These are phyloP conservation scores for Salminus brasiliensis DNA, from an alignment of 2,113 vertebrate species.

Conservation along the genomic window DNA sequence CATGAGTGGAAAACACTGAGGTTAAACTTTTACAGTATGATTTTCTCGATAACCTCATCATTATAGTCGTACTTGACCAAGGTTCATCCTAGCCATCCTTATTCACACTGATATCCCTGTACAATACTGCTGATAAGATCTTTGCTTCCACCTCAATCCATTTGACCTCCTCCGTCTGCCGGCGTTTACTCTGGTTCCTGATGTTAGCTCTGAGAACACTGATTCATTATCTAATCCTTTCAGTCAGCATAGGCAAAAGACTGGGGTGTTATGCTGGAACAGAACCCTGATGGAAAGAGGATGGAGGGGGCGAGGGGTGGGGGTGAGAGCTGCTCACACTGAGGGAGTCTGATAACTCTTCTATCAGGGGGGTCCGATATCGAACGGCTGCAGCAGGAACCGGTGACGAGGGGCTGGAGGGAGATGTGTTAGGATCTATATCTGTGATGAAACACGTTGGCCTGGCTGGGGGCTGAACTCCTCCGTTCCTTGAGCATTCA, in stretches of 20 bases:
- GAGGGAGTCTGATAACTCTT: background rate
- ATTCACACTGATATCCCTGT: background rate
- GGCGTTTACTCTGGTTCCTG: background rate
- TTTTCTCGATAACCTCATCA: background rate
- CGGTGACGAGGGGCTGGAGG: background rate
- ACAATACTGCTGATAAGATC: background rate
- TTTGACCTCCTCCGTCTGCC: background rate
- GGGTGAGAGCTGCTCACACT: background rate
- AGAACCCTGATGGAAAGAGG: background rate
- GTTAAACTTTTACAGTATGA: background rate
- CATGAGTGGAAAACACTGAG: too few species aligned
- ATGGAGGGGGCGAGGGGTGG: background rate
- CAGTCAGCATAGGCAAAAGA: background rate
- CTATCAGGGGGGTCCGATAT: conserved; percentile 14
- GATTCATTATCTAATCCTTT: background rate
- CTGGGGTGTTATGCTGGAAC: background rate
- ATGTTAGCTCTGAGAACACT: conserved; percentile 2
- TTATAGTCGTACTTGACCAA: background rate
- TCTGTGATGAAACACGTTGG: conserved; percentile 26
- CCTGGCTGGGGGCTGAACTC: conserved; percentile 10
- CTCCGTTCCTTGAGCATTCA: conserved; percentile 3
- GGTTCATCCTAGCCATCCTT: background rate
- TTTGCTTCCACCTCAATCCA: background rate
- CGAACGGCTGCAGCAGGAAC: conserved; percentile 5
- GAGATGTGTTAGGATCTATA: conserved; percentile 21